These are phyloP conservation scores for Hydrolagus colliei DNA, from an alignment of 2,797 vertebrate species.

Conservation along the genomic window DNA sequence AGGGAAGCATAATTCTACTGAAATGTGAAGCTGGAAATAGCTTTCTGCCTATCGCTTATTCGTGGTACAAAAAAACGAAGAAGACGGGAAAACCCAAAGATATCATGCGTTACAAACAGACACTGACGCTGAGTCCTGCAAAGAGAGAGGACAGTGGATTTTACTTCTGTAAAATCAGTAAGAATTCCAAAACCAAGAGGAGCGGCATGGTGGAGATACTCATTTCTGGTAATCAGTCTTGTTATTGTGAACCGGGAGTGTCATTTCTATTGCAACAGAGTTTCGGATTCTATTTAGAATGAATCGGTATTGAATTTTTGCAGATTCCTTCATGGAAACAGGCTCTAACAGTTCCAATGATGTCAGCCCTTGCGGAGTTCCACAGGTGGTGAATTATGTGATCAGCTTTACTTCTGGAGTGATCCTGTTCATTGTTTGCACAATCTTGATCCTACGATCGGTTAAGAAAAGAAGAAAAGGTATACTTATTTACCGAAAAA, in stretches of 20 bases:
- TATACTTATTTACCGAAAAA: background rate
- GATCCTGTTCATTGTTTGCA: conserved; percentile 15
- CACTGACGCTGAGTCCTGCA: background rate
- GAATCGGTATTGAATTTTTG: background rate
- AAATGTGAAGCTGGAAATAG: conserved; percentile 16
- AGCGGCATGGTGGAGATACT: background rate
- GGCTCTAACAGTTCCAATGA: background rate
- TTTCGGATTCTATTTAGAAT: background rate
- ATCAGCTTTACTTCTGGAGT: background rate
- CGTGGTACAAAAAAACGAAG: conserved; percentile 11
- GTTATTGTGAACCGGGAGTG: background rate
- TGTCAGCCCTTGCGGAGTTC: background rate
- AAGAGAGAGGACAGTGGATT: background rate
- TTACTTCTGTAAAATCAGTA: conserved; percentile 26
- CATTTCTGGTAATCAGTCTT: conserved; percentile 3
- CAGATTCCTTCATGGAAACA: conserved; percentile 12
- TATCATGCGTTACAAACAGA: conserved; percentile 10
- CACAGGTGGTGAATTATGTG: background rate
- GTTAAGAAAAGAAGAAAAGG: conserved; percentile 24
- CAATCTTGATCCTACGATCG: conserved; percentile 1
- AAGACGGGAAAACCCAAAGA: conserved; percentile 25
- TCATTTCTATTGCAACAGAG: background rate
- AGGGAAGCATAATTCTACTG: background rate
- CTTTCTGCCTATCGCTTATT: conserved; percentile 12
- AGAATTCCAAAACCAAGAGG: conserved; percentile 4